phyloP scores from a whole-genome alignment of 2,113 vertebrate species.

The Hemiscyllium ocellatum region DNA sequence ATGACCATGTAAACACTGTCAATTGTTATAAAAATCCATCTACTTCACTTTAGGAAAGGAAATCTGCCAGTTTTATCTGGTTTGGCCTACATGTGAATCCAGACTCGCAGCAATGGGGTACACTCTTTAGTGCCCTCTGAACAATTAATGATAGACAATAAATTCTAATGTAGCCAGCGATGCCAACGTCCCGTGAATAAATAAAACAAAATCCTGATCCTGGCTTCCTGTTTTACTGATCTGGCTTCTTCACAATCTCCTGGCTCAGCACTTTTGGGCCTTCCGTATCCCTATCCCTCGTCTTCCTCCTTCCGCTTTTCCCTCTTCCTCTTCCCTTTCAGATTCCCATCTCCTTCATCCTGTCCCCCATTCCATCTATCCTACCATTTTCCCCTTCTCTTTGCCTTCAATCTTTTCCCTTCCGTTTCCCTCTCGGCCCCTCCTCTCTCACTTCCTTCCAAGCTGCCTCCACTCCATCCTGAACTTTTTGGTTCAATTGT shows the following conservation, averaged over 20 bases:
- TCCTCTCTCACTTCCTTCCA: background rate
- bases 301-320: slow-evolving; percentile 24
- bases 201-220: background rate
- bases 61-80: no score
- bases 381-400: background rate
- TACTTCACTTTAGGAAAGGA: no score
- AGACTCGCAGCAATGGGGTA: no score
- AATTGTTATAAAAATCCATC: no score
- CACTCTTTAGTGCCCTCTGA: no score
- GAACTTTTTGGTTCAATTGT: no score
- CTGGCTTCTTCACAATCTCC: background rate
- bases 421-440: background rate
- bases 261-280: background rate
- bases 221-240: background rate
- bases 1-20: no score
- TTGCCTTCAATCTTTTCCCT: background rate
- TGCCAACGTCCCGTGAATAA: no score
- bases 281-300: background rate
- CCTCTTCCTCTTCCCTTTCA: slow-evolving; percentile 47
- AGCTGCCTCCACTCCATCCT: background rate
- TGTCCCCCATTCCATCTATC: background rate
- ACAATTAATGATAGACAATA: no score
- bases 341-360: slow-evolving; percentile 42
- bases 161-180: no score
- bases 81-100: no score